Percentiles rank a stretch among this genome's conserved stretches.
Conservation (phyloP, 2,113 vertebrate genomes). For the Cairina moschata region DNA sequence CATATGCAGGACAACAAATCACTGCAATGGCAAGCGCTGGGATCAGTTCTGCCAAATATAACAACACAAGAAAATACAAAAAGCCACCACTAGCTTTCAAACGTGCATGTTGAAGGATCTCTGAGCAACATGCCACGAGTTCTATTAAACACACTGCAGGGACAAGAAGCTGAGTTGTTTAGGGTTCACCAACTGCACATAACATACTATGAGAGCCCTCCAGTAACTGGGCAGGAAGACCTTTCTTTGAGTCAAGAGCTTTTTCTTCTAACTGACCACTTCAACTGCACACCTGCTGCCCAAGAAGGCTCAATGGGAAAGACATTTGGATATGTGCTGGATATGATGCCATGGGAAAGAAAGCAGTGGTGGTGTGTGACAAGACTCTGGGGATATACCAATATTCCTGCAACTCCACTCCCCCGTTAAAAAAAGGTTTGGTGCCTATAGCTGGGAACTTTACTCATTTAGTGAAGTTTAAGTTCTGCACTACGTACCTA, state of each 20-base stretch:
- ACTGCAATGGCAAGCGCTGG: not conserved
- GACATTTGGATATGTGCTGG: not conserved
- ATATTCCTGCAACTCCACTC: not conserved
- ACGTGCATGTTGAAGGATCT: not conserved
- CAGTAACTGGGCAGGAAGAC: not conserved
- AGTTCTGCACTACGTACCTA: not conserved
- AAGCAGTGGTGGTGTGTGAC: not conserved
- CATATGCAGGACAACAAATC: fast-evolving
- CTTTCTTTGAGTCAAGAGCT: not conserved
- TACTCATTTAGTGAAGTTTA: not conserved
- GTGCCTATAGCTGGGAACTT: not conserved
- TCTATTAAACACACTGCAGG: not conserved
- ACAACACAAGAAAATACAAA: not conserved
- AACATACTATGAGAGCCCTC: not conserved
- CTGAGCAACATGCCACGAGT: not conserved
- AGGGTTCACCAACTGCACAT: not conserved
- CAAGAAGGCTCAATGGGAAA: not conserved
- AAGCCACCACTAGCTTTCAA: not conserved
- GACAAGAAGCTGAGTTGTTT: not conserved
- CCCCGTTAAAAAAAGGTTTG: not conserved
- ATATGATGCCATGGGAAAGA: not conserved
- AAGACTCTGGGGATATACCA: not conserved
- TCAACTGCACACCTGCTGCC: not conserved
- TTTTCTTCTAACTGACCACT: not conserved
- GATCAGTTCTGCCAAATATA: not conserved